A percentile compares a stretch with the other conserved stretches of the same genome.
Evolutionary conservation across 2,113 vertebrate genomes (phyloP).

Genomic region (Perca fluviatilis): DNA sequence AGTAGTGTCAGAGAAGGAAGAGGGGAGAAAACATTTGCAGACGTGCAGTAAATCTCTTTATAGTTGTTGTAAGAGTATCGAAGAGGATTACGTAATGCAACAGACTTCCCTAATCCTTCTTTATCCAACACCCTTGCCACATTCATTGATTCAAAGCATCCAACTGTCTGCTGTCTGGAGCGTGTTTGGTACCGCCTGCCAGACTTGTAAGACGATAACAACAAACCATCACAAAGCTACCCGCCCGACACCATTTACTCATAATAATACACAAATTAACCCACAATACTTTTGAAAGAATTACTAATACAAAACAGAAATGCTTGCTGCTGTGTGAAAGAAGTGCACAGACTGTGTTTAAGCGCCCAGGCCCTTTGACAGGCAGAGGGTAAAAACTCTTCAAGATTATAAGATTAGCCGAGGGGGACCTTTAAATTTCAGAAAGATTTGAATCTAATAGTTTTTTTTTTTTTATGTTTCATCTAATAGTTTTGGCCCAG

Average conservation of each 20-base stretch:
- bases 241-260: background rate
- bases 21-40: slow-evolving; percentile 50
- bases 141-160: slow-evolving; percentile 41
- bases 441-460: slow-evolving; percentile 40
- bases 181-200: background rate
- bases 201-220: background rate
- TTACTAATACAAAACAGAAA: background rate
- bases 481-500: slow-evolving; percentile 36
- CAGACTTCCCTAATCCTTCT: slow-evolving; percentile 72
- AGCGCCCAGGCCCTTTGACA: slow-evolving; percentile 29
- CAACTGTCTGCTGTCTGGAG: slow-evolving; percentile 9
- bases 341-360: slow-evolving; percentile 3
- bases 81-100: slow-evolving; percentile 67
- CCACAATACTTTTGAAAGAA: background rate
- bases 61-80: slow-evolving; percentile 70
- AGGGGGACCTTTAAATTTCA: slow-evolving; percentile 50
- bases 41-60: slow-evolving; percentile 69
- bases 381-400: slow-evolving; percentile 26
- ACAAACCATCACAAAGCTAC: background rate
- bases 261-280: background rate
- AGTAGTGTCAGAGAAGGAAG: slow-evolving; percentile 33
- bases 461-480: background rate
- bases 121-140: slow-evolving; percentile 18
- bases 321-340: background rate
- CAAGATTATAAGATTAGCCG: slow-evolving; percentile 66